Percentiles rank a stretch among this genome's conserved stretches.
Evolutionary conservation across 2,113 vertebrate species (phyloP).

Genomic region (Callospermophilus lateralis): DNA sequence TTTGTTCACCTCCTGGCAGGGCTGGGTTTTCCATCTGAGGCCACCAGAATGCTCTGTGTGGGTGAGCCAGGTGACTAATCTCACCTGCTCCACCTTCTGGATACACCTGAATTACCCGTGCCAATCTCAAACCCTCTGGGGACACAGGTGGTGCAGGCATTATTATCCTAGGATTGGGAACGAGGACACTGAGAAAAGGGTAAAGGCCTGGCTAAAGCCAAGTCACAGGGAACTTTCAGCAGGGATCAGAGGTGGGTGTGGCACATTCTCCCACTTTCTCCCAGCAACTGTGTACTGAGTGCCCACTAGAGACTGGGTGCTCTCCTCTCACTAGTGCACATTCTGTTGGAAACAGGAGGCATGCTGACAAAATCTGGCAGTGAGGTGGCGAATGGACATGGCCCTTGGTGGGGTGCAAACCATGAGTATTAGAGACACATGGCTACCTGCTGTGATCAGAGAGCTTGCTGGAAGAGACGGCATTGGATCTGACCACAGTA

Average conservation of each 20-base stretch:
- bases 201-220: background rate
- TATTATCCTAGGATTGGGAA: too few relatives aligned
- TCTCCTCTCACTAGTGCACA: background rate
- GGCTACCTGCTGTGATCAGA: accelerated
- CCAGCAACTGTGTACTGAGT: background rate
- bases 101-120: background rate
- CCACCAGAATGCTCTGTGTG: background rate
- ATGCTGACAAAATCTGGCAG: background rate
- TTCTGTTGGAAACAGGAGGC: background rate
- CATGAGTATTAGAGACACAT: background rate
- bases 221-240: background rate
- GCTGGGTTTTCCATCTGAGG: background rate
- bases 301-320: accelerated
- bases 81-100: background rate
- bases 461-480: background rate
- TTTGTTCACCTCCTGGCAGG: background rate
- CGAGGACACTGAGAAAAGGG: background rate
- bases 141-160: accelerated
- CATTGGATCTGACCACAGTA: background rate
- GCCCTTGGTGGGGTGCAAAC: background rate
- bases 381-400: background rate
- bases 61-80: too few relatives aligned
- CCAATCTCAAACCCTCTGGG: background rate
- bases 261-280: background rate
- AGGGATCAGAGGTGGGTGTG: background rate